phyloP scores from a whole-genome alignment of 2,888 invertebrate genomes.

The Apamea epomidion region DNA sequence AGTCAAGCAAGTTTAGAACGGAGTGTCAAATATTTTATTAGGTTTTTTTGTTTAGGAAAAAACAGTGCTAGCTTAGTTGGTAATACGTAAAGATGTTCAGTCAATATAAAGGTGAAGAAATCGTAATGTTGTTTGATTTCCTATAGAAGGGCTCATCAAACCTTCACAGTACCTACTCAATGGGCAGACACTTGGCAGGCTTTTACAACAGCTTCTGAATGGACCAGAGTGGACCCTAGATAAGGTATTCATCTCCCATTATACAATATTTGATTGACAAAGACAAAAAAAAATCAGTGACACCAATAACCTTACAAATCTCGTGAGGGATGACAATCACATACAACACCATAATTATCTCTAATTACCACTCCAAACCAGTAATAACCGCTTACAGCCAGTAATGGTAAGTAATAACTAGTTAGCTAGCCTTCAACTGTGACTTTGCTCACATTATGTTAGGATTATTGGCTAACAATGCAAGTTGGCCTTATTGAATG shows the following conservation, averaged over 20 bases:
- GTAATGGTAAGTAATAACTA: slow-evolving; percentile 42
- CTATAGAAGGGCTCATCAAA: too few species aligned
- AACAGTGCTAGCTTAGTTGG: too few species aligned
- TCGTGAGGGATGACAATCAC: slow-evolving; percentile 1
- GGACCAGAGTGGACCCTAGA: not conserved
- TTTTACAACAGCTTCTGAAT: not conserved
- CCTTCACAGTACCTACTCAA: not conserved
- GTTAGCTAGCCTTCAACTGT: slow-evolving; percentile 49
- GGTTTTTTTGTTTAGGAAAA: too few species aligned
- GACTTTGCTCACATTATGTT: slow-evolving; percentile 40
- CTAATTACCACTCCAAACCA: slow-evolving; percentile 33
- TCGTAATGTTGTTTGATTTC: too few species aligned
- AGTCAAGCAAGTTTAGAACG: too few species aligned
- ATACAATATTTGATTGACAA: not conserved
- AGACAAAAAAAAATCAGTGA: not conserved
- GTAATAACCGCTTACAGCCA: slow-evolving; percentile 38
- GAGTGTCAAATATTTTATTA: too few species aligned
- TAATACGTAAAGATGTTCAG: too few species aligned
- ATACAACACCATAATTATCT: slow-evolving; percentile 17
- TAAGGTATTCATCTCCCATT: not conserved
- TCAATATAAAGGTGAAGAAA: too few species aligned
- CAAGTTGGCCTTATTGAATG: slow-evolving; percentile 41
- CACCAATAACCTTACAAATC: not conserved
- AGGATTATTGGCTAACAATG: slow-evolving; percentile 56
- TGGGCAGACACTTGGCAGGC: not conserved